A percentile compares a stretch with the other conserved stretches of the same genome.
phyloP scores from a whole-genome alignment of 2,888 invertebrate genomes.

The Cantharis nigra region DNA sequence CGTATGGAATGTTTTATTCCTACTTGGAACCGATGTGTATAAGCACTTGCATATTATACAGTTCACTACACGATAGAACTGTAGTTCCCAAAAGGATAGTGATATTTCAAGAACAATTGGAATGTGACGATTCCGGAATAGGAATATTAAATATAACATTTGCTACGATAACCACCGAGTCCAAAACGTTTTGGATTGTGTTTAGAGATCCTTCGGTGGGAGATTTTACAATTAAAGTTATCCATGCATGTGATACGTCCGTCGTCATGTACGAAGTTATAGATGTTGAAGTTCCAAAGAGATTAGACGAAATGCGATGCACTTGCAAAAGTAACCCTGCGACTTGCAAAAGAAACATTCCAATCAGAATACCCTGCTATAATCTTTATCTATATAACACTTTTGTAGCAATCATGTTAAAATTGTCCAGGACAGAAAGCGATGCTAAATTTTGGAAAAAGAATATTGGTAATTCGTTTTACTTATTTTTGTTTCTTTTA shows the following conservation, averaged over 20 bases:
- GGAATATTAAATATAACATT: conserved; percentile 7
- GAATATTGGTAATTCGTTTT: conserved; percentile 37
- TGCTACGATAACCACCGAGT: not conserved
- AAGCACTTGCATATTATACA: not conserved
- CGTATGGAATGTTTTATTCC: conserved; percentile 25
- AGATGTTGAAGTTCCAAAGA: not conserved
- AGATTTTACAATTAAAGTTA: not conserved
- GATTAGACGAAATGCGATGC: not conserved
- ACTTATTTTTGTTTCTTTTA: not conserved
- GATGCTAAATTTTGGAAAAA: conserved; percentile 40
- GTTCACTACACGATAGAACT: not conserved
- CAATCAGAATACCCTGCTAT: conserved; percentile 41
- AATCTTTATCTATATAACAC: conserved; percentile 42
- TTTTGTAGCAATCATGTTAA: conserved; percentile 34
- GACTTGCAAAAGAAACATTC: conserved; percentile 42
- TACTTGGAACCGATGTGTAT: conserved; percentile 4
- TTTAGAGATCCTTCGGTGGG: not conserved
- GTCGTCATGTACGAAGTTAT: not conserved
- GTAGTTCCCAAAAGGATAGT: conserved; percentile 10
- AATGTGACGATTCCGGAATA: conserved; percentile 17
- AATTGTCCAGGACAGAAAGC: conserved; percentile 29
- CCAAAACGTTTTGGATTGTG: not conserved
- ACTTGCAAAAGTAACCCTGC: not conserved
- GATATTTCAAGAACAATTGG: not conserved
- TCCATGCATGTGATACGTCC: not conserved